Conservation (phyloP, 35 echinoderm and acorn worm genomes). For the Stichopus chloronotus region DNA sequence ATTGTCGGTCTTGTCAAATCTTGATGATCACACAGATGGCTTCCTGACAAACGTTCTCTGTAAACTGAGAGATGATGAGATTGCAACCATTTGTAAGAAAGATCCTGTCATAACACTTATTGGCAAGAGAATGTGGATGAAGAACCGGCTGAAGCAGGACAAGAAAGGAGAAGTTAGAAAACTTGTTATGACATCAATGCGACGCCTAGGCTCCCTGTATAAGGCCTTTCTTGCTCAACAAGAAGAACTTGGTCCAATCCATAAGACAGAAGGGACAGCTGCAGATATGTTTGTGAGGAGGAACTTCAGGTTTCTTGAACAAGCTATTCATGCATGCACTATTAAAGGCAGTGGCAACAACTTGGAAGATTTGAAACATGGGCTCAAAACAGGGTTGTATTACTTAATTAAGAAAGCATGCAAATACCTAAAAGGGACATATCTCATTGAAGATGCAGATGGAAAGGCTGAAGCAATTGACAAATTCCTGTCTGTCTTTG, state of each 20-base stretch:
- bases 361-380: constrained; percentile 34
- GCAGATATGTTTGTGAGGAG: constrained; percentile 54
- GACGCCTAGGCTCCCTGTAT: constrained; percentile 37
- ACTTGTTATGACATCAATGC: constrained; percentile 51
- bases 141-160: constrained; percentile 34
- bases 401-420: constrained; percentile 40
- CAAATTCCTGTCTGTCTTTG: constrained; percentile 64
- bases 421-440: constrained; percentile 35
- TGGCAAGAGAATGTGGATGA: constrained; percentile 42
- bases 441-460: constrained; percentile 64
- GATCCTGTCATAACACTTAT: constrained; percentile 6
- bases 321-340: constrained; percentile 35
- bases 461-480: constrained; percentile 58
- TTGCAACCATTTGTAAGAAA: constrained; percentile 26
- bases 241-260: constrained; percentile 20
- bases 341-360: neutral
- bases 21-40: constrained; percentile 21
- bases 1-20: neutral
- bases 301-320: constrained; percentile 52
- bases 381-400: constrained; percentile 48
- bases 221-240: constrained; percentile 31
- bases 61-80: constrained; percentile 49
- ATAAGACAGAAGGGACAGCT: constrained; percentile 7
- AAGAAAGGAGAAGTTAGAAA: constrained; percentile 47
- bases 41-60: constrained; percentile 36